Conservation (phyloP, 2,113 vertebrate genomes). For the Porphyrio hochstetteri region DNA sequence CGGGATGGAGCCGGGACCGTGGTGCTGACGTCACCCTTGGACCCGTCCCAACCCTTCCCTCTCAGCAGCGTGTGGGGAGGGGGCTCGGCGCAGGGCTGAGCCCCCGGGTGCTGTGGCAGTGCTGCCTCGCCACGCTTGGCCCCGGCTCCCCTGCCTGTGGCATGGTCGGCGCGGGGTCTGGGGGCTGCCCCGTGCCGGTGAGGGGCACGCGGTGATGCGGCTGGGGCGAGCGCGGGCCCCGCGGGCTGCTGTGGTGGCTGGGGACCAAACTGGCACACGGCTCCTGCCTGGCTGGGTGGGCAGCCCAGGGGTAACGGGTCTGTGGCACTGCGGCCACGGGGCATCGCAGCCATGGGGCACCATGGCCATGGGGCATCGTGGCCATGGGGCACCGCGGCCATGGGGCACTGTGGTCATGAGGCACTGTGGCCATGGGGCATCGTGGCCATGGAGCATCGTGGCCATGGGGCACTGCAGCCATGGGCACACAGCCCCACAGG, state of each 20-base stretch:
- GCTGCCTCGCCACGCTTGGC: background rate
- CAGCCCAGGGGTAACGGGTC: background rate
- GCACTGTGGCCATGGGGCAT: no score
- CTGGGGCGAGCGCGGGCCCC: fast-evolving
- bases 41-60: background rate
- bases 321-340: no score
- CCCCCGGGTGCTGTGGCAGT: fast-evolving
- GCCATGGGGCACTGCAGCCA: no score
- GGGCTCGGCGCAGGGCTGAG: fast-evolving
- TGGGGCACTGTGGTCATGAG: no score
- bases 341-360: no score
- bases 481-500: fast-evolving
- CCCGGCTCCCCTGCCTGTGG: background rate
- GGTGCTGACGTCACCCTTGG: background rate
- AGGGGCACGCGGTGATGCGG: fast-evolving
- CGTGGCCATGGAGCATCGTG: no score
- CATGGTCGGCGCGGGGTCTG: fast-evolving
- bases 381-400: no score
- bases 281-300: fast-evolving
- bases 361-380: no score
- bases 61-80: fast-evolving
- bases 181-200: fast-evolving
- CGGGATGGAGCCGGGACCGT: background rate
- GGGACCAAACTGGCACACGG: fast-evolving
- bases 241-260: fast-evolving